Base-by-base conservation (phyloP, 2,113 vertebrate genomes). In the Malurus elegans region DNA sequence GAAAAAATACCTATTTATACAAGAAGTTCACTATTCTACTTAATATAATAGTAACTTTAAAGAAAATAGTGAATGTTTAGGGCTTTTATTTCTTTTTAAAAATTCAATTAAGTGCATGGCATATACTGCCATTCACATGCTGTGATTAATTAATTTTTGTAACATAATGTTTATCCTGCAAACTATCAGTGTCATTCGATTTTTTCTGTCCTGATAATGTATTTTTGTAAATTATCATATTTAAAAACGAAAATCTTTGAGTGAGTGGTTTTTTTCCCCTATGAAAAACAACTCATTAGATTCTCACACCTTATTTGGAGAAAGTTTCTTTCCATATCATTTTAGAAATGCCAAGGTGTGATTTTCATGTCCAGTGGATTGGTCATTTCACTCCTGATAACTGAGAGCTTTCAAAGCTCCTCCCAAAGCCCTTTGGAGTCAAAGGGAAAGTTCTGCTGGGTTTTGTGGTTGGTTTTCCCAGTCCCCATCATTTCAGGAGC, bases 61-160 rank as follows among this genome's bases (percentile, higher is more conserved):
- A 85, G 93, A 94, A 95, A 92, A 92, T 56, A 91, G 78, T 95
- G 79, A 92, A 80, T 82, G 64, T 89, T 94, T 92, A 89, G 94
- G 91, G 90, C 85, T 95, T 88, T 92, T 95, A 90, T 95, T 97
- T 96, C 93, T 94, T 94, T 60, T 79, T 90, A 56, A 82, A 44
- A 19, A 7, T 5, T 85, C 44, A 95, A 80, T 76, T 54, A 74
- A 80, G 73, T 74, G 79, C 70, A 91, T 93, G 96, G 93, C 95
- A 82, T 86, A 84, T 56, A 93, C 83, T 97, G 96, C 94, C 94
- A 88, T 94, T 87, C 86, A 89, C 82, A 58, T 67, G 57, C 66
- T 96, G 86, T 95, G 42, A 47, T 75, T 91, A 82, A 72, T 65
- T 80, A 70, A 73, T 86, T 96, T 94, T 97, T 88, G 90, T 92